Base-by-base conservation (phyloP, 2,113 vertebrate genomes). In the Anhinga anhinga region DNA sequence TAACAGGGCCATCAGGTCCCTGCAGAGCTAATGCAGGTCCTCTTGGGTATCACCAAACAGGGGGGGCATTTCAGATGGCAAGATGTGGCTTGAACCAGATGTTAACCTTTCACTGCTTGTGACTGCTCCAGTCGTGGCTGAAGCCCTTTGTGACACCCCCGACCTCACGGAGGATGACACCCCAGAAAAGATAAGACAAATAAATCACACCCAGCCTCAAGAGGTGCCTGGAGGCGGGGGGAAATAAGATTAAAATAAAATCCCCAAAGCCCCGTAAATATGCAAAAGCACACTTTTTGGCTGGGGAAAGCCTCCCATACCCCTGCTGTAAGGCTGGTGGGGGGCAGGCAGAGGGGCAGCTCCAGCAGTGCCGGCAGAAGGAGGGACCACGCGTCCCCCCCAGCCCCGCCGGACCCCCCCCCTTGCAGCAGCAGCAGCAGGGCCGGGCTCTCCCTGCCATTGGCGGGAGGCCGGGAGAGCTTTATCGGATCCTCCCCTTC, bases 401-500 rank as follows among this genome's bases (percentile, higher is more conserved):
- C 38, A 25, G 7, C 62, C 69, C 50, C 17, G 38, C 30, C 65
- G 17, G 32, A 42, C 63, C 87, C 73, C 82, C 87, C 45, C 49
- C 42, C 42, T 27, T 27, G 23, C 20, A 12, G 73, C 81, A 13
- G 88, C 81, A 13, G 88, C 63, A 30, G 50, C 12, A 5, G 95
- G 76, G 73, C 93, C 53, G 72, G 52, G 7, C 91, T 49, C 49
- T 90, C 90, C 36, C 80, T 67, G 87, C 90, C 77, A 95, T 95
- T 96, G 96, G 96, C 50, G 92, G 70, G 21, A 5, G 45, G 21
- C 80, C 30, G 38, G 76, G 5, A 71, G 49, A 69, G 56, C 69
- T 18, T 50, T 13, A 18, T 36, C 40, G 49, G 96, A 86, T 93
- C 96, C 94, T 94, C 96, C 96, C 96, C 96, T 96, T 96, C 95